Evolutionary conservation across 1,140 invertebrate species (phyloP), one percentile per base, ranked within the genome.

Genomic region (Muscidifurax raptorellus): DNA sequence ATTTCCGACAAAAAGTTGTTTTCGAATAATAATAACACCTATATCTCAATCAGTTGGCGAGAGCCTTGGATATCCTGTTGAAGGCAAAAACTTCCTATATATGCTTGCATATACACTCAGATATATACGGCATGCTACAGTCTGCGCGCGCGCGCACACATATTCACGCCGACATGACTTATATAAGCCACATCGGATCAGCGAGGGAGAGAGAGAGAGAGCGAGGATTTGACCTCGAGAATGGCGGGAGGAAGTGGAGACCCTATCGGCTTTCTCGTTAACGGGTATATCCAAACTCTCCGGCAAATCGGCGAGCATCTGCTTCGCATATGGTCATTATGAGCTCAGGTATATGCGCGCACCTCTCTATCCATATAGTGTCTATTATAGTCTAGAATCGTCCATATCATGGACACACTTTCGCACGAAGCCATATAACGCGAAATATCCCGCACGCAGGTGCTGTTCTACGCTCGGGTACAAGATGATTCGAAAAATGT

Each of bases 211-310:
- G n/a, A 71, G 67, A 71, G 67, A 71, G 67, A 71, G 67, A 72
- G 30, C 7, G 18, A 72, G 32, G 18, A 59, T 59, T 2, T 59
- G 52, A 59, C 52, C 52, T 59, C 52, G 52, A 72, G 71, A 72
- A 36, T 6, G 27, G 32, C 9, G 27, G 32, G 28, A 72, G 27
- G 30, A 13, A 72, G 52, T 2, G 27, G 71, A 32, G 32, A 12
- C 18, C 47, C 44, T 78, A 78, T 78, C 52, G 76, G 52, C 32
- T 78, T 78, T 78, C 76, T 78, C 28, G 52, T 64, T 78, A 78
- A 64, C 76, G 76, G 47, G 44, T n/a, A 4, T 12, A n/a, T 28
- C 47, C 75, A 59, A 59, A 59, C 27, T 78, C 75, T 64, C 75
- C 18, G 15, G 36, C 74, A n/a, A 76, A 52, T 76, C 74, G 74